Base-by-base conservation (phyloP, 2,888 invertebrate genomes). In the Argyresthia goedartella region DNA sequence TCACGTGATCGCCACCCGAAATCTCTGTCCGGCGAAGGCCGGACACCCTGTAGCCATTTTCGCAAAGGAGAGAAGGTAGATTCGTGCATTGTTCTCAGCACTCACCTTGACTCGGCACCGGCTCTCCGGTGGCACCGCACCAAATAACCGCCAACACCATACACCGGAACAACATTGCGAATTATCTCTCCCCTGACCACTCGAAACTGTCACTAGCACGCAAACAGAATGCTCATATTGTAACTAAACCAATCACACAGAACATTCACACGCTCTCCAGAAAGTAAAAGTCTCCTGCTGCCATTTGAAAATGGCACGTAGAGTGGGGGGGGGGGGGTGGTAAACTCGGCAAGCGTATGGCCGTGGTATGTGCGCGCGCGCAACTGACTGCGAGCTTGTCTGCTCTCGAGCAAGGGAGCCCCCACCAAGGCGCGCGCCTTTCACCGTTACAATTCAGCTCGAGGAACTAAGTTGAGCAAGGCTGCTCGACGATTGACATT, bases 401-500 rank as follows among this genome's bases (percentile, higher is more conserved):
- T 61, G 64, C 61, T 60, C 62, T 61, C 58, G 60, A 62, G 59
- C 52, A 44, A 14, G 15, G 55, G 55, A 57, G 60, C 67, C 73
- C 74, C 73, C 73, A 66, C 70, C 62, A 77, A 80, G 76, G 73
- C 65, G 75, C 76, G 80, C 73, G 81, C 76, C 68, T 69, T 69
- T 69, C 68, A 69, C 68, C 67, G 67, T 66, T 67, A 68, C 65
- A 62, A 74, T 80, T 80, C 71, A 72, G 69, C 75, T 74, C 73
- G 69, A 81, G 77, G 76, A 67, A 76, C 74, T 64, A 67, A 63
- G 77, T 81, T 81, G 69, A 75, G 81, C 84, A 82, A 85, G 84
- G 82, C 82, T 81, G 67, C 25, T 25, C 72, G 78, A 74, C 77
- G 82, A 82, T 75, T 82, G 84, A 82, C 84, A 82, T 81, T 81